Base-by-base conservation (phyloP, 2,888 invertebrate genomes). In the Sarcophaga carnaria region DNA sequence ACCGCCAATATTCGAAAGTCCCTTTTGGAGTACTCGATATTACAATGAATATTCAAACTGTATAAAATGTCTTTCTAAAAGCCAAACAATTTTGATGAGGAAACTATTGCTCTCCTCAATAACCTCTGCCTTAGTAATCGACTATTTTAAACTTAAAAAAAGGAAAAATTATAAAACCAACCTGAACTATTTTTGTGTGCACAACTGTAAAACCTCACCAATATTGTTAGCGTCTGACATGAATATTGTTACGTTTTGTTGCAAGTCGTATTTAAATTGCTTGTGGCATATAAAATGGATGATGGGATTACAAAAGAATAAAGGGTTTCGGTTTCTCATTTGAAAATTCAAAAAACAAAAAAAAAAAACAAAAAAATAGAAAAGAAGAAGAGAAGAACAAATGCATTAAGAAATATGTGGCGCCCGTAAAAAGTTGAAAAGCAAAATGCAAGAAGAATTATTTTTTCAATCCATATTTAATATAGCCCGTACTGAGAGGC, bases 261-360 rank as follows among this genome's bases (percentile, higher is more conserved):
- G 75, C 75, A 60, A 45, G 22, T 71, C 80, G 82, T 67, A 75
- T 85, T 87, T 72, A 86, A 88, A 88, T 89, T 88, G 83, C 85
- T 22, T 81, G 83, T 77, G 76, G 80, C 83, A 75, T 77, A 88
- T 88, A 89, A 89, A 89, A 88, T 89, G 89, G 87, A 89, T 88
- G 87, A 89, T 89, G 83, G 85, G 88, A 88, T 88, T 89, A 90
- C 22, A 77, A 77, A 70, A 88, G 88, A 82, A 74, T 88, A 89
- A 89, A 89, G 89, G 89, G 77, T 89, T 82, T 70, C 86, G 45
- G 17, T 59, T 37, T 62, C 62, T 59, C n/a, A 74, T 47, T 54
- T 66, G 20, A 47, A 60, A n/a, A 27, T 27, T 49, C 12, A 54
- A 12, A 14, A 54, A 62, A 22, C 4, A 74, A 69, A 69, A 27